phyloP scores from a whole-genome alignment of 2,797 vertebrate species.

The Sebastes nivosus region DNA sequence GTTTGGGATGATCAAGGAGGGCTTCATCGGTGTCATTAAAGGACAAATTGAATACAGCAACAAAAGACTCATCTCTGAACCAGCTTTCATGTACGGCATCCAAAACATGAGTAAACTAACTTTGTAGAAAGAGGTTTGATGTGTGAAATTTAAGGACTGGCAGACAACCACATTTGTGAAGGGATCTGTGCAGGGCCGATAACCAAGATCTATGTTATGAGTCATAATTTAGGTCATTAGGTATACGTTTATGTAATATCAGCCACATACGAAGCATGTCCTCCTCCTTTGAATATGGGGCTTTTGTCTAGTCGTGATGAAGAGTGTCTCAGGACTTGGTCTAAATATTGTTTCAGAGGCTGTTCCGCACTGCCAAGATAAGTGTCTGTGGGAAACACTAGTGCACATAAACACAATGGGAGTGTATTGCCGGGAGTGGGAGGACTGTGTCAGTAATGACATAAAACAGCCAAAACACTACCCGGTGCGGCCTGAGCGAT shows the following conservation, averaged over 20 bases:
- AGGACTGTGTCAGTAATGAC: conserved; percentile 60
- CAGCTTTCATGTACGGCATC: background rate
- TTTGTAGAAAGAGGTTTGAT: conserved; percentile 23
- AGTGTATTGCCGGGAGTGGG: conserved; percentile 49
- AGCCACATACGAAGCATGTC: background rate
- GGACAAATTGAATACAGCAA: conserved; percentile 18
- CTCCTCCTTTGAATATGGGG: background rate
- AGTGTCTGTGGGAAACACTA: conserved; percentile 40
- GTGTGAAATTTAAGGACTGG: conserved; percentile 7
- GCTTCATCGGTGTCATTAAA: conserved; percentile 23
- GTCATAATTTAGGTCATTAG: conserved; percentile 1
- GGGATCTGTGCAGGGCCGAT: conserved; percentile 8
- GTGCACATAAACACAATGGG: conserved; percentile 46
- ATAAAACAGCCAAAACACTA: conserved; percentile 59
- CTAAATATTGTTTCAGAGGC: conserved; percentile 41
- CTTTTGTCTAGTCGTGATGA: conserved; percentile 6
- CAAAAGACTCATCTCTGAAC: background rate
- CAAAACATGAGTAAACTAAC: conserved; percentile 19
- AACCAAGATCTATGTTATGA: background rate
- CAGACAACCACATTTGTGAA: conserved; percentile 8
- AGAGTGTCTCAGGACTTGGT: background rate
- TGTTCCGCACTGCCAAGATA: conserved; percentile 26
- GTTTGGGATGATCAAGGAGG: background rate
- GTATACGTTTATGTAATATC: background rate
- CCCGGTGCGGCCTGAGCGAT: conserved; percentile 45